Base-by-base conservation (phyloP, 2,888 invertebrate genomes). In the Cinara cedri region DNA sequence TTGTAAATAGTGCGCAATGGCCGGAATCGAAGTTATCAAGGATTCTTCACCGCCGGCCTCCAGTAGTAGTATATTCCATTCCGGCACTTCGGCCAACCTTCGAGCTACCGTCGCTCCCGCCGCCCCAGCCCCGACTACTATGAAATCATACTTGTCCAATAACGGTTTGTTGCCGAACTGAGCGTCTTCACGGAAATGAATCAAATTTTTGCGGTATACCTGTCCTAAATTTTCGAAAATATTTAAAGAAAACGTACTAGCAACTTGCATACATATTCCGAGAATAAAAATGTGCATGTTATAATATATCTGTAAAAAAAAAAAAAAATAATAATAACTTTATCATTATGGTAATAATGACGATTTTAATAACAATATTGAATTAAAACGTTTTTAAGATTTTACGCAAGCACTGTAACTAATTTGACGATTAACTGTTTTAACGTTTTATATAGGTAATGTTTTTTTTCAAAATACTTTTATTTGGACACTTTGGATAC, bases 41-140 rank as follows among this genome's bases (percentile, higher is more conserved):
- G 86, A 87, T 81, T 89, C 88, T 26, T 87, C 86, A 34, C 85
- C 86, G 0, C 90, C 90, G 0, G 91, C 90, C 85, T 93, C 92
- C 14, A 93, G 83, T 0, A 93, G 85, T 4, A 93, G 86, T 0
- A 92, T 88, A 70, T 87, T 89, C 88, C 88, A 88, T 51, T 89
- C 84, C 0, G 86, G 85, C 75, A 88, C 89, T 85, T 92, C 92
- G 0, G 91, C 88, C 0, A 93, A 86, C 0, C 93, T 87, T 82
- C 91, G 90, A 0, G 93, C 92, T n/a, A 93, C 83, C 0, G 90
- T 91, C 0, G 91, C 90, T 0, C 93, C 93, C 0, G 91, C 90
- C 0, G 92, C 82, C 16, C 82, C 80, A 6, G 82, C 80, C 3
- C 82, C 82, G 4, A 81, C 72, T 1, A 82, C 75, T 16, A 81